Conservation (phyloP, 2,797 vertebrate species). For the Chelonia mydas region DNA sequence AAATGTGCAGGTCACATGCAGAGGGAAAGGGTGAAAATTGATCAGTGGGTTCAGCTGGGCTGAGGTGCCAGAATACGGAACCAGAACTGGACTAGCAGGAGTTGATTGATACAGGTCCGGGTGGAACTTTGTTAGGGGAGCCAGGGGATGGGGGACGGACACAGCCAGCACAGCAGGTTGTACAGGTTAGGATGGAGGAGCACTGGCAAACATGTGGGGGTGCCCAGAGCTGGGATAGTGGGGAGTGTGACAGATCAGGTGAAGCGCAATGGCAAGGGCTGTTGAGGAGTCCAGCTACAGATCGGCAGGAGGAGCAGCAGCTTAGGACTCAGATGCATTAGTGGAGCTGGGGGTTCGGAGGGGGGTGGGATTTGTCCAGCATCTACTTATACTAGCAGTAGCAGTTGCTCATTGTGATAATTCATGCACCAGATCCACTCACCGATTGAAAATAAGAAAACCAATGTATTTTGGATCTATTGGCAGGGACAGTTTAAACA, state of each 20-base stretch:
- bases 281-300: neutral
- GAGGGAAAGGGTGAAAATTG: neutral
- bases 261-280: neutral
- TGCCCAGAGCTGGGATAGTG: neutral
- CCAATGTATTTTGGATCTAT: neutral
- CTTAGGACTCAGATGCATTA: neutral
- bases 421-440: neutral
- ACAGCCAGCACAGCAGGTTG: neutral
- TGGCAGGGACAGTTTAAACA: neutral
- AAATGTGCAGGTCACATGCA: neutral
- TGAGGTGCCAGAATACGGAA: neutral
- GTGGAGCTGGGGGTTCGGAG: neutral
- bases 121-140: neutral
- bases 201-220: neutral
- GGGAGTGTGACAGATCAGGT: neutral
- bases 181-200: neutral
- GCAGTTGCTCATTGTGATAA: neutral
- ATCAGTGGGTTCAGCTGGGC: neutral
- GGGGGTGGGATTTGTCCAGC: neutral
- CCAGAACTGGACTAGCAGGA: neutral
- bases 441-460: neutral
- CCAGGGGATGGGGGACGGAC: neutral
- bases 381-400: neutral
- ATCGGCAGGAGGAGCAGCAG: neutral
- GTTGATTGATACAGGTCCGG: neutral